Conservation (phyloP, 2,797 vertebrate species). For the Garrulus glandarius region DNA sequence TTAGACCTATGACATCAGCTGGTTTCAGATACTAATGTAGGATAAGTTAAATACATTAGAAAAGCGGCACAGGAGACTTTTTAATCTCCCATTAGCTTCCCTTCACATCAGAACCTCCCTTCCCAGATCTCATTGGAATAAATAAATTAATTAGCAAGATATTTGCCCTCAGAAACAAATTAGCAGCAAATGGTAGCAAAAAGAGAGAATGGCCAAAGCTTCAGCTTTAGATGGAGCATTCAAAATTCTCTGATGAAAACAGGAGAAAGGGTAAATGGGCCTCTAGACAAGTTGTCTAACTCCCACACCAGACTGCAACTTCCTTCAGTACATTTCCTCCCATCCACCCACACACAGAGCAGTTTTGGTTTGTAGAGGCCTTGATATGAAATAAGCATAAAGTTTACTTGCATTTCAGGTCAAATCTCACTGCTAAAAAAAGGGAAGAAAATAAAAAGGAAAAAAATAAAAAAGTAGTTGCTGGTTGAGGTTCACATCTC, state of each 20-base stretch:
- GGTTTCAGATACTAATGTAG: neutral
- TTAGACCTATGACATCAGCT: neutral
- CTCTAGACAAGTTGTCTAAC: neutral
- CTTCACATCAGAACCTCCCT: neutral
- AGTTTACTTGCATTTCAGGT: neutral
- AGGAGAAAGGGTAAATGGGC: neutral
- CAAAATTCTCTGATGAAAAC: neutral
- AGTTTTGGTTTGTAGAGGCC: neutral
- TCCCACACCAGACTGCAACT: neutral
- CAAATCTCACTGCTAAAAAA: neutral
- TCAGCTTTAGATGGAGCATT: neutral
- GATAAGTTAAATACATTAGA: neutral
- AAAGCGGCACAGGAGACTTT: neutral
- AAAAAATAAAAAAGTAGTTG: neutral
- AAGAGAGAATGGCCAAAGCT: neutral
- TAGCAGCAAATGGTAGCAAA: neutral
- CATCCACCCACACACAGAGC: neutral
- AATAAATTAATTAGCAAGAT: neutral
- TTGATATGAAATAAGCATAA: neutral
- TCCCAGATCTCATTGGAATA: neutral
- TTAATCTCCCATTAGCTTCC: neutral
- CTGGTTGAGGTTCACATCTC: neutral
- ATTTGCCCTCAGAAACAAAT: neutral
- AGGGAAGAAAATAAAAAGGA: neutral
- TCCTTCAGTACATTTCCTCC: neutral